A percentile compares a stretch with the other conserved stretches of the same genome.
Conservation (phyloP, 1,140 invertebrate genomes). For the Drosophila obscura region DNA sequence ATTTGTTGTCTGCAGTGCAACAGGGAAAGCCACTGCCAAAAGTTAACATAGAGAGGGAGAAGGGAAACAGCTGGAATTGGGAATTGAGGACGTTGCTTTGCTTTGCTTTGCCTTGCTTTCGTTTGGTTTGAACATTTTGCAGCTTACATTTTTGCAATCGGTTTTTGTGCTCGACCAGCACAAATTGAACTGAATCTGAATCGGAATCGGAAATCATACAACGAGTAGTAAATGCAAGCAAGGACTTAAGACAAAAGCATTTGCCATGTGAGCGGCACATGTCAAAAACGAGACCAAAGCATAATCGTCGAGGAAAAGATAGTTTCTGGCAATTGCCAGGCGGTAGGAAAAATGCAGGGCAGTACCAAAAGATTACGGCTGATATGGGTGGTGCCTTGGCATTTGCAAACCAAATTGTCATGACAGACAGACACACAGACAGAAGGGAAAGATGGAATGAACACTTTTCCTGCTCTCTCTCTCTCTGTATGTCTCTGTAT, state of each 20-base stretch:
- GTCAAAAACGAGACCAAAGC: conserved; percentile 33
- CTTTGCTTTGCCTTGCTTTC: too few species aligned
- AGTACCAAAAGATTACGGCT: conserved; percentile 45
- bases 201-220: too few species aligned
- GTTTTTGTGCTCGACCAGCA: conserved; percentile 37
- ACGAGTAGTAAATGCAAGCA: background rate
- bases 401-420: conserved; percentile 75
- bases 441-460: conserved; percentile 1
- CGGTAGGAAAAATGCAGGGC: conserved; percentile 27
- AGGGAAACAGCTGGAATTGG: too few species aligned
- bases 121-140: conserved; percentile 8
- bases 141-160: conserved; percentile 34
- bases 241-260: conserved; percentile 50
- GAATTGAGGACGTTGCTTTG: too few species aligned
- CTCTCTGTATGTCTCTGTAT: background rate
- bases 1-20: conserved; percentile 31
- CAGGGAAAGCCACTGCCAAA: conserved; percentile 26
- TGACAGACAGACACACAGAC: conserved; percentile 37
- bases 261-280: conserved; percentile 47
- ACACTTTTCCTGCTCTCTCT: conserved; percentile 30
- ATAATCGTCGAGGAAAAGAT: conserved; percentile 47
- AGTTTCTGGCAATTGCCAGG: conserved; percentile 49
- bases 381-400: conserved; percentile 29
- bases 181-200: conserved; percentile 46
- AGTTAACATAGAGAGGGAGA: conserved; percentile 3